Base-by-base conservation (phyloP, 2,888 invertebrate genomes). In the Alloscopus bannaensis region DNA sequence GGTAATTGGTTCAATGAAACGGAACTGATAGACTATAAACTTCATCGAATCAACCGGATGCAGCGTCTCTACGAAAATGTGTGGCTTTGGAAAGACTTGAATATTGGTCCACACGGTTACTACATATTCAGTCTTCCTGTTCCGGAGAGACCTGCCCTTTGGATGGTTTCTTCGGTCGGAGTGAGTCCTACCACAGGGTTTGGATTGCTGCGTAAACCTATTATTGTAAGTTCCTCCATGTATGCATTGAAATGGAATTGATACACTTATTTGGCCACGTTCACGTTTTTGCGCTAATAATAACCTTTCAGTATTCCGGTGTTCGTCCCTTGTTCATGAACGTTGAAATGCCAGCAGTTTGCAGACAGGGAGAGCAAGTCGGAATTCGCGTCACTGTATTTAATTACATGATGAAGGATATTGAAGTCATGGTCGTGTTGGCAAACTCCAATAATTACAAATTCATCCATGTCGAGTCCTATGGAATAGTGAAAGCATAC, bases 61-160 rank as follows among this genome's bases (percentile, higher is more conserved):
- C 94, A 95, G 87, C 91, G 97, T 0, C 95, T 96, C 87, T 98
- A 97, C 89, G 96, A 97, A 87, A 96, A 97, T 88, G 94, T 95
- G 75, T 98, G 98, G 98, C 89, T 97, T 69, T 98, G 98, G 98
- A 93, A 93, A 81, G 97, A 97, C 89, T 93, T 95, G 66, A 96
- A 96, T 88, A 95, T 97, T 87, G 96, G 95, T 0, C 95, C 96
- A 22, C 95, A 96, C 88, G 96, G 96, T 0, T 92, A 96, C 4
- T 94, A 91, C 87, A 95, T 96, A 76, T 96, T 96, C 89, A 94
- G 94, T 73, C 90, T 94, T 52, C 93, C 94, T 45, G 95, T 96
- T n/a, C 95, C 96, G 0, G 91, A 93, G 75, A 89, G 92, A 69
- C 96, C 96, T 0, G 95, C 94, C 0, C 93, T 94, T 86, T 98